Evolutionary conservation across 1,140 invertebrate genomes (phyloP), one percentile per base, ranked within the genome.

Genomic region (Pachypsylla venusta): DNA sequence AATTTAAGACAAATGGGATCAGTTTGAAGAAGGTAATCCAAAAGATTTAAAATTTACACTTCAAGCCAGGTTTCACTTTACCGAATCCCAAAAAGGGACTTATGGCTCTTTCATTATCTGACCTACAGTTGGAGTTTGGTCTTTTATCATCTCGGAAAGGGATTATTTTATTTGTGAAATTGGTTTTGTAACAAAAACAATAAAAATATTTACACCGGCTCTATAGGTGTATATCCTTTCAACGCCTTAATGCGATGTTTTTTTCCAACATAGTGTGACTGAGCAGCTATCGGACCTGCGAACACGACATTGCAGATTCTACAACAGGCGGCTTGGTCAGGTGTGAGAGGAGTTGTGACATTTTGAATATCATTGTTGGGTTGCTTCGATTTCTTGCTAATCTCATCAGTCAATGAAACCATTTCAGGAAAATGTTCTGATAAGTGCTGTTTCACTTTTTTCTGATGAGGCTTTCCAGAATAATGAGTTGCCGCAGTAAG

Each of bases 141-240:
- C n/a, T n/a, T n/a, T n/a, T n/a, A n/a, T n/a, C n/a, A n/a, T n/a
- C n/a, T n/a, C n/a, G n/a, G n/a, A n/a, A n/a, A n/a, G n/a, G n/a
- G n/a, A n/a, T n/a, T n/a, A n/a, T n/a, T n/a, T n/a, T n/a, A n/a
- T n/a, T n/a, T n/a, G n/a, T n/a, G n/a, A n/a, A n/a, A n/a, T n/a
- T n/a, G n/a, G n/a, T n/a, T n/a, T n/a, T n/a, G n/a, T n/a, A n/a
- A n/a, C n/a, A n/a, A n/a, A n/a, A n/a, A n/a, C n/a, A n/a, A n/a
- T n/a, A n/a, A n/a, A n/a, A n/a, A n/a, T n/a, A n/a, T n/a, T n/a
- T n/a, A 22, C n/a, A 48, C 42, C 16, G 7, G 42, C 22, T 48
- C 42, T 48, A 48, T 48, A 4, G 42, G 42, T 48, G 42, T 48
- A 22, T 48, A 48, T 7, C 42, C 42, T 48, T 48, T 48, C 5